phyloP scores from a whole-genome alignment of 2,888 invertebrate genomes.

The Thymelicus lineola region DNA sequence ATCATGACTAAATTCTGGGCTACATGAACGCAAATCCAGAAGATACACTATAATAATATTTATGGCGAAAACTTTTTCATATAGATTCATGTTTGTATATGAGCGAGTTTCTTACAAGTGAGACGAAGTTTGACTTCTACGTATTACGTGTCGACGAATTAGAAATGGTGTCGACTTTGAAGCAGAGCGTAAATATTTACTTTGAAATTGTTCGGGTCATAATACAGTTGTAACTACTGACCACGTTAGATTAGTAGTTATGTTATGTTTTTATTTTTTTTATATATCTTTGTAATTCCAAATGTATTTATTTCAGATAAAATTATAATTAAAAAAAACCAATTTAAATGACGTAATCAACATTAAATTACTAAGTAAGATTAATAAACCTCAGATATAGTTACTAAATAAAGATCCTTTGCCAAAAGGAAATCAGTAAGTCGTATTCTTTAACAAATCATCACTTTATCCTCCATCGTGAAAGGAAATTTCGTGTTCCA shows the following conservation, averaged over 20 bases:
- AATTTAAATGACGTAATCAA: too few species aligned
- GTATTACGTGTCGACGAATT: slow-evolving; percentile 41
- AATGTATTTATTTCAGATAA: too few species aligned
- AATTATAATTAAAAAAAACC: too few species aligned
- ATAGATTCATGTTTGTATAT: slow-evolving; percentile 42
- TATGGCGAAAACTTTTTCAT: slow-evolving; percentile 32
- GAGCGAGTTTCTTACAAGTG: slow-evolving; percentile 41
- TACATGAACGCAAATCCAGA: slow-evolving; percentile 18
- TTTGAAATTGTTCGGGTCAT: neutral
- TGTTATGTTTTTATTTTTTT: too few species aligned
- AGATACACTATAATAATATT: slow-evolving; percentile 47
- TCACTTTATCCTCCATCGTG: too few species aligned
- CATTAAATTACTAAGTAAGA: too few species aligned
- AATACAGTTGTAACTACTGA: neutral
- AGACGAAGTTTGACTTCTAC: slow-evolving; percentile 25
- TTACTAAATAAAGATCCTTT: neutral
- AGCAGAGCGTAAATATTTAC: slow-evolving; percentile 21
- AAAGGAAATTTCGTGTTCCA: neutral
- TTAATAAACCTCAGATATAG: too few species aligned
- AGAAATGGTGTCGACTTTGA: slow-evolving; percentile 8
- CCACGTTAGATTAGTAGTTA: too few species aligned
- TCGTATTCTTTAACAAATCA: too few species aligned
- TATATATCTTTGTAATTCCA: too few species aligned
- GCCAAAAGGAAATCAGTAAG: neutral
- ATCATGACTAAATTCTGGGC: slow-evolving; percentile 45